A percentile compares a stretch with the other conserved stretches of the same genome.
Evolutionary conservation across 2,113 vertebrate genomes (phyloP).

Genomic region (Naja naja): DNA sequence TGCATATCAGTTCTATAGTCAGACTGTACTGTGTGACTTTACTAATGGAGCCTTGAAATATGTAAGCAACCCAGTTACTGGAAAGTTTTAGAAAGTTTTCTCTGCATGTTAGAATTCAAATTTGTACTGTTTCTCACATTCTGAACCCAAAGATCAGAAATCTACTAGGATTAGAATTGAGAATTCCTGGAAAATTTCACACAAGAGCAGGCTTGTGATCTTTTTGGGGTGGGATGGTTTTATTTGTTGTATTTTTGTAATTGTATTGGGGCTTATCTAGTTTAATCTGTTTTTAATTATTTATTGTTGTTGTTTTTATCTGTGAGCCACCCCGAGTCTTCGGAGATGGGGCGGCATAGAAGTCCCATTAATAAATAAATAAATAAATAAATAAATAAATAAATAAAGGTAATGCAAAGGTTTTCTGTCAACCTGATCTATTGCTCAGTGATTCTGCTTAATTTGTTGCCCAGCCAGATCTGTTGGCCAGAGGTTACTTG

Average conservation of each 20-base stretch:
- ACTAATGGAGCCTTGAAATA: background rate
- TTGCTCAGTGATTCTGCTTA: slow-evolving; percentile 37
- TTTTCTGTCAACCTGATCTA: slow-evolving; percentile 28
- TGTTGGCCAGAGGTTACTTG: background rate
- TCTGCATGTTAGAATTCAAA: background rate
- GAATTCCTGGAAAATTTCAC: background rate
- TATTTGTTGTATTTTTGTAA: too few relatives aligned
- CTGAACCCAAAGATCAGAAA: background rate
- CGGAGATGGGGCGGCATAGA: too few relatives aligned
- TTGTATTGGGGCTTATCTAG: too few relatives aligned
- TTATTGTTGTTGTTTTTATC: too few relatives aligned
- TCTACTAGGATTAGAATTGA: too few relatives aligned
- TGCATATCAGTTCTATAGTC: too few relatives aligned
- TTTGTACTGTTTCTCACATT: background rate
- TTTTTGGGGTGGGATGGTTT: too few relatives aligned
- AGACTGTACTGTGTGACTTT: background rate
- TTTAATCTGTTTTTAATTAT: too few relatives aligned
- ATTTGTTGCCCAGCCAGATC: background rate
- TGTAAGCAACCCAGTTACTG: background rate
- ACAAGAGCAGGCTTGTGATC: slow-evolving; percentile 16
- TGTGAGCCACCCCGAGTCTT: too few relatives aligned
- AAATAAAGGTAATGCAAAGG: slow-evolving; percentile 23
- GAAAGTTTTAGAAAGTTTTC: background rate
- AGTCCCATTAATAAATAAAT: too few relatives aligned
- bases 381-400: too few relatives aligned